Percentiles rank a stretch among this genome's conserved stretches.
Conservation (phyloP, 2,888 invertebrate species). For the Schizaphis graminum region DNA sequence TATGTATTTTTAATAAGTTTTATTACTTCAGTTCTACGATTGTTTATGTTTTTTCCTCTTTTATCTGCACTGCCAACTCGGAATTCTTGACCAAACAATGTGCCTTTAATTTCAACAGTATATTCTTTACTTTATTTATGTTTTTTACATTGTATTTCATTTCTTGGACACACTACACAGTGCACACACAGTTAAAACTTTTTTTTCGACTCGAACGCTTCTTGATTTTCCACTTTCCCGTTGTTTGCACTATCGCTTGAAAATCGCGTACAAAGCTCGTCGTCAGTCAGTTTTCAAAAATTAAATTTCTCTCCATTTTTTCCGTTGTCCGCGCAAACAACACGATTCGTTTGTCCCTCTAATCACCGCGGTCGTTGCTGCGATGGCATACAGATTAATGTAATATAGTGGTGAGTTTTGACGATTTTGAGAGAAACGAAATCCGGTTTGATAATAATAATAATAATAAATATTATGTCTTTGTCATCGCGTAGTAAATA, state of each 20-base stretch:
- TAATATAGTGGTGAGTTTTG: background rate
- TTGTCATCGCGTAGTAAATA: background rate
- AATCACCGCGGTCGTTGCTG: background rate
- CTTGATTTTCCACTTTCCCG: conserved; percentile 20
- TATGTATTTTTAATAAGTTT: background rate
- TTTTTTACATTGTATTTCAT: conserved; percentile 17
- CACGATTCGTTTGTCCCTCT: conserved; percentile 11
- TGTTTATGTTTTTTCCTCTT: background rate
- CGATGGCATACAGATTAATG: background rate
- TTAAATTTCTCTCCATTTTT: conserved; percentile 4
- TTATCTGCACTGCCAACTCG: background rate
- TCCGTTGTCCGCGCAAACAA: background rate
- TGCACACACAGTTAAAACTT: background rate
- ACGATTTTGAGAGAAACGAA: background rate
- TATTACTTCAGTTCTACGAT: background rate
- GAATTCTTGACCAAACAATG: background rate
- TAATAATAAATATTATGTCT: background rate
- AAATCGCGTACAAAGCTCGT: conserved; percentile 25
- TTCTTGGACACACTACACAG: background rate
- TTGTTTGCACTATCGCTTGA: conserved; percentile 8
- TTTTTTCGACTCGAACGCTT: background rate
- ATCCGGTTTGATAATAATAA: background rate
- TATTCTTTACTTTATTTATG: conserved; percentile 38
- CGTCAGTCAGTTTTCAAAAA: conserved; percentile 14
- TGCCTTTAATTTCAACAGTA: conserved; percentile 17